Evolutionary conservation across 2,888 invertebrate species (phyloP), one percentile per base, ranked within the genome.

Genomic region (Macrosoma leucophasiata): DNA sequence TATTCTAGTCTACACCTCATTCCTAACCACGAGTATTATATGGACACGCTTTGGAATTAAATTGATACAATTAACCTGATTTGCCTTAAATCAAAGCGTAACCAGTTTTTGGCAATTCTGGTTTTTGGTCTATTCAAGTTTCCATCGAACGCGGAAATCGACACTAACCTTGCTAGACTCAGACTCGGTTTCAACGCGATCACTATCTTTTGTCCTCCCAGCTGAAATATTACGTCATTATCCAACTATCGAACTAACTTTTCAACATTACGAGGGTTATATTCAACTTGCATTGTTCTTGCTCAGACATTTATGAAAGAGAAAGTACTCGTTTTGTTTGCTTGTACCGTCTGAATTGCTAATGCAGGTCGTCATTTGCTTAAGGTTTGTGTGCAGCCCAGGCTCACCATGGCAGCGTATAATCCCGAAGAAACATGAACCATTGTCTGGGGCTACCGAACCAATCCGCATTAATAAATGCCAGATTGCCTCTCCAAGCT

Each of bases 391-490:
- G 56, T 50, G 50, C 50, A 45, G 55, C 48, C 53, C 52, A 48
- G 52, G 54, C 52, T 35, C 55, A 53, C 52, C 54, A 55, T 51
- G 52, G 49, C 49, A 57, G 52, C 53, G 57, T 51, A 56, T 58
- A 58, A 58, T 61, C 58, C 61, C 52, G 54, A 62, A 61, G 66
- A 60, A 65, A 62, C 58, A 61, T 53, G 55, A 58, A 46, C 60
- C 59, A 68, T 70, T 71, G 67, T 71, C 61, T 59, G 56, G 52
- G 53, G 40, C 54, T 55, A 58, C 56, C 58, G 58, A 58, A 53
- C 60, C 68, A 58, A 64, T 67, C 53, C 58, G 55, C 63, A 68
- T 67, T 72, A 65, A 68, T 68, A 69, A 69, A 69, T 59, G 61
- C 61, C 58, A 57, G 62, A 61, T 63, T 62, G 60, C 60, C 47